These are phyloP conservation scores for Osedax frankpressi DNA, from an alignment of 2,888 invertebrate species.

Conservation along the genomic window DNA sequence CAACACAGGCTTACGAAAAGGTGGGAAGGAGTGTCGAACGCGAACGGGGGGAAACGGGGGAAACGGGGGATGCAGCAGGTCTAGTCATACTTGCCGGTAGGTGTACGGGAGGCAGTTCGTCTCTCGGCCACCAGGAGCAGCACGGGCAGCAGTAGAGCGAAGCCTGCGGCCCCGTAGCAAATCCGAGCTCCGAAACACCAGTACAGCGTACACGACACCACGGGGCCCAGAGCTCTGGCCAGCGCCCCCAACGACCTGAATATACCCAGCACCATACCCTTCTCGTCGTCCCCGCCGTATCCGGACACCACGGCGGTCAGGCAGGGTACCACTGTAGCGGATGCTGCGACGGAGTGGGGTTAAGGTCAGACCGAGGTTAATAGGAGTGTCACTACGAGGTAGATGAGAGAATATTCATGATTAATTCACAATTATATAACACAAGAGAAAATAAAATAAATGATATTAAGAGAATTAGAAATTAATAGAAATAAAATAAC, in stretches of 20 bases:
- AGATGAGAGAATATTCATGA: neutral
- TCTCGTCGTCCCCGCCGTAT: slow-evolving; percentile 63
- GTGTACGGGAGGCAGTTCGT: too few species aligned
- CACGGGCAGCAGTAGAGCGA: slow-evolving; percentile 21
- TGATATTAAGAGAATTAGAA: too few species aligned
- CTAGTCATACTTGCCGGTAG: too few species aligned
- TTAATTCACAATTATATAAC: too few species aligned
- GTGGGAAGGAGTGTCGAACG: too few species aligned
- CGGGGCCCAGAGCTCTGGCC: slow-evolving; percentile 79
- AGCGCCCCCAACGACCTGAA: slow-evolving; percentile 85
- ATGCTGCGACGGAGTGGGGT: slow-evolving; percentile 41
- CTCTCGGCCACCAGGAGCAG: slow-evolving; percentile 16
- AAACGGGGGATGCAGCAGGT: too few species aligned
- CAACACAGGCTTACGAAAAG: too few species aligned
- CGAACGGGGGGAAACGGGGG: too few species aligned
- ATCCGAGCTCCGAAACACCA: slow-evolving; percentile 75
- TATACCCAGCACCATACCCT: slow-evolving; percentile 82
- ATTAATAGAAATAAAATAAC: too few species aligned
- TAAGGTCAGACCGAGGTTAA: neutral
- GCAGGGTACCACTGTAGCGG: slow-evolving; percentile 77
- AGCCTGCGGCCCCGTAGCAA: slow-evolving; percentile 57
- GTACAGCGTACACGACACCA: slow-evolving; percentile 73
- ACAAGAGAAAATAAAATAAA: too few species aligned
- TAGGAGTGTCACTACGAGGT: neutral
- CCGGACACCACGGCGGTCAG: slow-evolving; percentile 81